Percentiles rank a stretch among this genome's conserved stretches.
Evolutionary conservation across 2,888 invertebrate species (phyloP).

Genomic region (Agrotis clavis): DNA sequence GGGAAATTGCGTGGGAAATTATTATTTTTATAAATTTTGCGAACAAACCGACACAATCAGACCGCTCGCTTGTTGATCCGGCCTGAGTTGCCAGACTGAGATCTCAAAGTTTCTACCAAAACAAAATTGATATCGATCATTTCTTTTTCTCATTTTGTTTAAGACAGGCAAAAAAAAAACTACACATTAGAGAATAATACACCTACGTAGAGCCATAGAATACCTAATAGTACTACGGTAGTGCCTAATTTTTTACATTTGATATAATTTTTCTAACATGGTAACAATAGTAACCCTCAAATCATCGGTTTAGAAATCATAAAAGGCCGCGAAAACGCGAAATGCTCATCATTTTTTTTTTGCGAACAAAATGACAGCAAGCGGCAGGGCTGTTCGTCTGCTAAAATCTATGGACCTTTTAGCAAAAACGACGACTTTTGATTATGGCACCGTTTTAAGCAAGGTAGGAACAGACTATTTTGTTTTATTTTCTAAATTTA

Average conservation of each 20-base stretch:
- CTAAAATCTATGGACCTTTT: slow-evolving; percentile 67
- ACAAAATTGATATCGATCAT: neutral
- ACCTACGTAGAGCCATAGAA: no score
- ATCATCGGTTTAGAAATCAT: slow-evolving; percentile 28
- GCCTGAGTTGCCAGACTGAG: slow-evolving; percentile 75
- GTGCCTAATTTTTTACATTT: no score
- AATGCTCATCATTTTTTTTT: neutral
- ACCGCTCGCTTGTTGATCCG: slow-evolving; percentile 86
- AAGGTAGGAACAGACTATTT: slow-evolving; percentile 73
- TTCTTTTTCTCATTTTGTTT: neutral
- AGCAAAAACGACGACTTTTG: slow-evolving; percentile 64
- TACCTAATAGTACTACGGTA: no score
- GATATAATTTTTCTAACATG: no score
- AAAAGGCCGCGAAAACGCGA: slow-evolving; percentile 55
- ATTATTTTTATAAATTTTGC: slow-evolving; percentile 56
- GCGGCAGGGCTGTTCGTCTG: slow-evolving; percentile 66
- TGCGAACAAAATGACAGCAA: slow-evolving; percentile 49
- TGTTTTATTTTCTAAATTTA: neutral
- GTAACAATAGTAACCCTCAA: slow-evolving; percentile 39
- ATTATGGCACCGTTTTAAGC: slow-evolving; percentile 66
- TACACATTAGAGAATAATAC: no score
- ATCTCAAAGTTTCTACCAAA: slow-evolving; percentile 24
- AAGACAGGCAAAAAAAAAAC: neutral
- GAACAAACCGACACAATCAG: slow-evolving; percentile 66
- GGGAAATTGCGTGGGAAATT: slow-evolving; percentile 45